phyloP scores from a whole-genome alignment of 1,140 invertebrate species.

The Bombus superbus region DNA sequence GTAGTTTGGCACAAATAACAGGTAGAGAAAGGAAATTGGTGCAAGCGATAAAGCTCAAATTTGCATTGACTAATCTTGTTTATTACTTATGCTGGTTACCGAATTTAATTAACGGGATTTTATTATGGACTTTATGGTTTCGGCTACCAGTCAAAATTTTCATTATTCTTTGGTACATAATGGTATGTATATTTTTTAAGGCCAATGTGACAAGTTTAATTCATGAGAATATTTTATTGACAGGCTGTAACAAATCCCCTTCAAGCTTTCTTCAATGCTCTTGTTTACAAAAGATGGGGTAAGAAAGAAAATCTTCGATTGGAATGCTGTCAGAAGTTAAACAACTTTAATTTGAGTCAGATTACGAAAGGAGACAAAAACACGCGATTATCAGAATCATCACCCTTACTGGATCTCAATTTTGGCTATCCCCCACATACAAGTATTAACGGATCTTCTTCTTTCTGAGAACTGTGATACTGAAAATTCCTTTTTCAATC shows the following conservation, averaged over 20 bases:
- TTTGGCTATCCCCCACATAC: conserved; percentile 73
- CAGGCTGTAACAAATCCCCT: conserved; percentile 91
- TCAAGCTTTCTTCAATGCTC: conserved; percentile 90
- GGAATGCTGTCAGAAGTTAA: conserved; percentile 76
- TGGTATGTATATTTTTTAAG: conserved; percentile 84
- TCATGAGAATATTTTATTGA: background rate
- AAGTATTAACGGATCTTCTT: conserved; percentile 81
- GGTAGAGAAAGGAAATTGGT: conserved; percentile 88
- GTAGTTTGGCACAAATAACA: conserved; percentile 86
- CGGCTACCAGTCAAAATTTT: conserved; percentile 87
- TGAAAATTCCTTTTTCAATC: background rate
- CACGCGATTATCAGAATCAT: conserved; percentile 70
- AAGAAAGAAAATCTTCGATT: conserved; percentile 77
- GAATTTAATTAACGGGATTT: conserved; percentile 89
- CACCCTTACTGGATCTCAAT: conserved; percentile 73
- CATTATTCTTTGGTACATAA: conserved; percentile 90
- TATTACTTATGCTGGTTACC: conserved; percentile 93
- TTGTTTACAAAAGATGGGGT: conserved; percentile 90
- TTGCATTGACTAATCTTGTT: conserved; percentile 89
- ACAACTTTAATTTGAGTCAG: conserved; percentile 34
- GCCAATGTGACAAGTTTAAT: background rate
- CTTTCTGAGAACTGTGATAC: conserved; percentile 68
- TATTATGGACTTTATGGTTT: conserved; percentile 91
- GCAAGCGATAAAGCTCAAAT: conserved; percentile 88
- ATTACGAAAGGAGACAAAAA: conserved; percentile 2